Evolutionary conservation across 2,797 vertebrate species (phyloP).

Genomic region (Cercopithecus neglectus): DNA sequence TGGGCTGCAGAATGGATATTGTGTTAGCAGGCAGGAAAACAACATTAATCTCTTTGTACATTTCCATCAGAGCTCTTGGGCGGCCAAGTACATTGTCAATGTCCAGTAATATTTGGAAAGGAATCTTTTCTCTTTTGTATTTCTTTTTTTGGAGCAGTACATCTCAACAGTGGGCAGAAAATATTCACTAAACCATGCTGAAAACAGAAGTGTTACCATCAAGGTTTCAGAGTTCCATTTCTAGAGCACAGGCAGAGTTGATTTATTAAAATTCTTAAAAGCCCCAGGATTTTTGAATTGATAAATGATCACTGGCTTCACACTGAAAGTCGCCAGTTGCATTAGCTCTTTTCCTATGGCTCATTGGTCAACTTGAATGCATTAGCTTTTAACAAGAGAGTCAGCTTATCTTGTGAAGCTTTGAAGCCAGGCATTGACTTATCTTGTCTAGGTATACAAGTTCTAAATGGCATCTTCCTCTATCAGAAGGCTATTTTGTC

Average conservation of each 20-base stretch:
- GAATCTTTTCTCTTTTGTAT: not conserved
- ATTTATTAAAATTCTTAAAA: not conserved
- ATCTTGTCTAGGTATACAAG: not conserved
- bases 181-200: not conserved
- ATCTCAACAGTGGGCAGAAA: not conserved
- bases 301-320: not conserved
- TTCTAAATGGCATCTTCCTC: not conserved
- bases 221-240: not conserved
- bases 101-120: not conserved
- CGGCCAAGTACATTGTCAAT: not conserved
- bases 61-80: not conserved
- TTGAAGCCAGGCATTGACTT: not conserved
- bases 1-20: not conserved
- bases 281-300: no score
- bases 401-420: not conserved
- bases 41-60: not conserved
- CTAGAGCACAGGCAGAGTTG: not conserved
- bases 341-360: not conserved
- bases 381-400: not conserved
- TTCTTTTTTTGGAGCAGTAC: not conserved
- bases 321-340: not conserved
- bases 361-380: not conserved
- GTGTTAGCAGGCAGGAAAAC: not conserved
- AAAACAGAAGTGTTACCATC: not conserved
- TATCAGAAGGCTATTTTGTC: not conserved